phyloP scores from a whole-genome alignment of 2,888 invertebrate genomes.

The Corythucha ciliata region DNA sequence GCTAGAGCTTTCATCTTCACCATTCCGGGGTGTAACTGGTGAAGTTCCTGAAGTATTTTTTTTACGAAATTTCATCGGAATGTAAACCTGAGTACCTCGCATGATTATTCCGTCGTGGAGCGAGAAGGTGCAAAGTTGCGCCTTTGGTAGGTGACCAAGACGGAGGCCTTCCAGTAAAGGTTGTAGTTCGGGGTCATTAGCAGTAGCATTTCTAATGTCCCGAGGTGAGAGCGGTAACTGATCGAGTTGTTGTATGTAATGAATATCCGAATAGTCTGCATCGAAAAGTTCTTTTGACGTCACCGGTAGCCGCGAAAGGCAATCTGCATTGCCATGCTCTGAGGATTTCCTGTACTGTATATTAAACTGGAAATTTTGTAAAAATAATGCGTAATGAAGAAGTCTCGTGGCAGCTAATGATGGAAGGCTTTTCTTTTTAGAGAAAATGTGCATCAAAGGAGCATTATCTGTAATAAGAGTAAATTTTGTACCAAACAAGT shows the following conservation, averaged over 20 bases:
- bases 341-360: slow-evolving; percentile 16
- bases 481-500: slow-evolving; percentile 39
- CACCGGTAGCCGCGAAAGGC: slow-evolving; percentile 10
- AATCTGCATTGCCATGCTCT: slow-evolving; percentile 17
- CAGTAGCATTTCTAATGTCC: too few species aligned
- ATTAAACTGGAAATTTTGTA: slow-evolving; percentile 20
- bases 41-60: not conserved
- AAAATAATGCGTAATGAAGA: slow-evolving; percentile 17
- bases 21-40: not conserved
- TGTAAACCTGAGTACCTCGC: too few species aligned
- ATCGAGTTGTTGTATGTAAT: too few species aligned
- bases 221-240: too few species aligned
- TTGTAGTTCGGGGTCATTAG: too few species aligned
- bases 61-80: not conserved
- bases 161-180: too few species aligned
- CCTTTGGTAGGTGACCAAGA: too few species aligned
- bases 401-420: slow-evolving; percentile 7
- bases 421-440: slow-evolving; percentile 4
- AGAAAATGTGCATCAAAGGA: slow-evolving; percentile 33
- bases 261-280: too few species aligned
- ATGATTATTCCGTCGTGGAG: not conserved
- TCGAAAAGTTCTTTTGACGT: slow-evolving; percentile 8
- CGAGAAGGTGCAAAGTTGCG: slow-evolving; percentile 2
- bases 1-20: slow-evolving; percentile 9
- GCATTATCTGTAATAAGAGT: slow-evolving; percentile 39